Conservation (phyloP, 2,888 invertebrate species). For the Autographa gamma region DNA sequence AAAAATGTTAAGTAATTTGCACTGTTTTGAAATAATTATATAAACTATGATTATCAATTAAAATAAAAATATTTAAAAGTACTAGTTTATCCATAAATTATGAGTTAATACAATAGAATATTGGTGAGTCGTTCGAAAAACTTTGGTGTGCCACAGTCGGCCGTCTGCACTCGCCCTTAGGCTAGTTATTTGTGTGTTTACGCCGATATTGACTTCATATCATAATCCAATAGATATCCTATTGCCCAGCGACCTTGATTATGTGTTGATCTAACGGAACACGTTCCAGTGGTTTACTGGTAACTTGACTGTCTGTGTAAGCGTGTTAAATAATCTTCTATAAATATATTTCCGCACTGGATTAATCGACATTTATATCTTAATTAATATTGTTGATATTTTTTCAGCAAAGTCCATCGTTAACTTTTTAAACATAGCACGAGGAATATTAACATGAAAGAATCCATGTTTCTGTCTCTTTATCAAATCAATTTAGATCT, state of each 20-base stretch:
- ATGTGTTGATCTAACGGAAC: slow-evolving; percentile 8
- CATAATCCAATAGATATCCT: slow-evolving; percentile 55
- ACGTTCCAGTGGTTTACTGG: background rate
- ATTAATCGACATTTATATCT: background rate
- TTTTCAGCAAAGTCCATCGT: too few species aligned
- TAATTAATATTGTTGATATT: too few species aligned
- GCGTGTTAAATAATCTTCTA: background rate
- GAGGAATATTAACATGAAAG: too few species aligned
- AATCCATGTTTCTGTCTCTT: too few species aligned
- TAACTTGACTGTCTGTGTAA: background rate
- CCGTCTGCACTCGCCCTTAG: slow-evolving; percentile 9
- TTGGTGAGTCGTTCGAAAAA: background rate
- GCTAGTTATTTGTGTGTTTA: slow-evolving; percentile 30
- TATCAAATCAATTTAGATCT: too few species aligned
- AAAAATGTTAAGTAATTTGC: too few species aligned
- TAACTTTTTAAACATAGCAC: too few species aligned
- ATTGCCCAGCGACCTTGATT: slow-evolving; percentile 33
- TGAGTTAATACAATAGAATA: too few species aligned
- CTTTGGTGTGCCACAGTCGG: background rate
- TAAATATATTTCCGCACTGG: background rate
- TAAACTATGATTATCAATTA: too few species aligned
- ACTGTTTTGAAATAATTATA: too few species aligned
- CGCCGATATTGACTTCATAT: slow-evolving; percentile 45
- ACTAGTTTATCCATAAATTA: too few species aligned
- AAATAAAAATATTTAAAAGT: too few species aligned